Evolutionary conservation across 2,888 invertebrate genomes (phyloP), one percentile per base, ranked within the genome.

Genomic region (Microctonus aethiopoides): DNA sequence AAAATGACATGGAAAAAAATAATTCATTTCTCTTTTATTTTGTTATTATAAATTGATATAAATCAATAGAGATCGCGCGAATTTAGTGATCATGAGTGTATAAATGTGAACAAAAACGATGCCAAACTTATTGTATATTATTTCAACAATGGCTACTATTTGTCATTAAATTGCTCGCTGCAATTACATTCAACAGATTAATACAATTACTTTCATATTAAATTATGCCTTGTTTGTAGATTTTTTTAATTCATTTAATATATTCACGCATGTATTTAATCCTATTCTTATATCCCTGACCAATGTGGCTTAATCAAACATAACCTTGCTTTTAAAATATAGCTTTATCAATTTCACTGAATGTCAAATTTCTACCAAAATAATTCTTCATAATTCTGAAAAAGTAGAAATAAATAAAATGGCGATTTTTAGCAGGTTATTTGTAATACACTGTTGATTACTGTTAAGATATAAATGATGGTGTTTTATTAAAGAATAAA

Each of bases 81-180:
- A 46, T 54, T 69, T 73, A 76, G 75, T 75, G 73, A 75, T 76
- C 75, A 75, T 75, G 71, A 79, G 78, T 84, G 83, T 84, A 83
- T 80, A 84, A 81, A 83, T 74, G 78, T 78, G 78, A 13, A 59
- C 13, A 79, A 80, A 82, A 81, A 82, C 84, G 82, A 84, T 84
- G 82, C 84, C 83, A 84, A 84, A 84, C 84, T 20, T 16, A 81
- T 83, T 81, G 81, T 77, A 81, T 79, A 78, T 83, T 82, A 82
- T 80, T 79, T 79, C 73, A 75, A 76, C 13, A 46, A 46, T 29
- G 29, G 13, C 72, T 72, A 29, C 3, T 29, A 73, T 73, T 75
- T 76, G 73, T 75, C 74, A 76, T 73, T 75, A 74, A 7, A 76
- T 70, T 75, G 75, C 74, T 76, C 66, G 71, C 5, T 63, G 52